Conservation (phyloP, 1,140 invertebrate genomes). For the Nymphalis io region DNA sequence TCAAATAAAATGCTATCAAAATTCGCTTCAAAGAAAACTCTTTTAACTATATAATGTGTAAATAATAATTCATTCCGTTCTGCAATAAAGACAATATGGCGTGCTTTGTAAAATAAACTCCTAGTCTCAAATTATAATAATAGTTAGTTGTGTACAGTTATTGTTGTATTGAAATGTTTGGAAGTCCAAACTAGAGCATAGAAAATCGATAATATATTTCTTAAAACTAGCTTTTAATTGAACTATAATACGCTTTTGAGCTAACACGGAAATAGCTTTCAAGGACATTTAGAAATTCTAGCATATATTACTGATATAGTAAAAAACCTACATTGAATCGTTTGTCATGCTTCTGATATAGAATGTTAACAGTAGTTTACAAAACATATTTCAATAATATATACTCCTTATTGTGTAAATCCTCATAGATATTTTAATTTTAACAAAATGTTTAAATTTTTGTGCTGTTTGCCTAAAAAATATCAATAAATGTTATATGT, state of each 20-base stretch:
- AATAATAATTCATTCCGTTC: constrained; percentile 35
- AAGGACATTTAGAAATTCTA: too few species aligned
- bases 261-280: not conserved
- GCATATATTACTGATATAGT: not conserved
- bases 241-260: not conserved
- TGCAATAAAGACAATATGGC: constrained; percentile 71
- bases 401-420: not conserved
- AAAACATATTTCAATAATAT: not conserved
- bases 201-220: not conserved
- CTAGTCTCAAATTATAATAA: constrained; percentile 27
- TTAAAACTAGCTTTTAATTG: not conserved
- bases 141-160: constrained; percentile 17
- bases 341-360: not conserved
- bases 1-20: constrained; percentile 4
- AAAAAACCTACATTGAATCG: not conserved
- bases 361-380: not conserved
- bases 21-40: not conserved
- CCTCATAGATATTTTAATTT: not conserved
- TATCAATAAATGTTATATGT: constrained; percentile 12
- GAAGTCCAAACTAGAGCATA: not conserved
- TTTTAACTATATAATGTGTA: constrained; percentile 14
- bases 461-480: constrained; percentile 5
- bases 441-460: not conserved
- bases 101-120: constrained; percentile 57
- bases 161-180: constrained; percentile 10